Conservation (phyloP, 1,140 invertebrate genomes). For the Sminthurinus signatus region DNA sequence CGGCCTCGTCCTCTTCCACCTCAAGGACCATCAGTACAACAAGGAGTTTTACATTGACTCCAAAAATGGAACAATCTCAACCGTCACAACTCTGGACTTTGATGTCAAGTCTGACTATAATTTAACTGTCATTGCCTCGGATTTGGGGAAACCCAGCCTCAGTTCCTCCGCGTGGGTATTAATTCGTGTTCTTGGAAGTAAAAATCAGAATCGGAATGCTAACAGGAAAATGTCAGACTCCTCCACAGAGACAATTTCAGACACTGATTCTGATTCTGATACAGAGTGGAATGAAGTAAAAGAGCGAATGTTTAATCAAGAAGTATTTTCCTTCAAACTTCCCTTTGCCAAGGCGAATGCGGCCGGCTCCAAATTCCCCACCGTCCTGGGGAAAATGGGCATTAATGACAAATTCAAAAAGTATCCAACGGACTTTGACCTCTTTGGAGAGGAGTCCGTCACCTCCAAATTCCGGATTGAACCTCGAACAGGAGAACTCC, state of each 20-base stretch:
- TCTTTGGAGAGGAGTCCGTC: constrained; percentile 48
- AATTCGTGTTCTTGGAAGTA: constrained; percentile 56
- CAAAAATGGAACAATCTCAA: constrained; percentile 70
- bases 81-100: constrained; percentile 64
- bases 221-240: no score
- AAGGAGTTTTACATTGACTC: constrained; percentile 63
- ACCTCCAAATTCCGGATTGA: constrained; percentile 60
- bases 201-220: constrained; percentile 54
- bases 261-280: no score
- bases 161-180: constrained; percentile 66
- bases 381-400: constrained; percentile 63
- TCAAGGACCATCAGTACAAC: constrained; percentile 43
- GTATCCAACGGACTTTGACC: constrained; percentile 47
- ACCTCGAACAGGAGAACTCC: constrained; percentile 62
- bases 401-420: constrained; percentile 55
- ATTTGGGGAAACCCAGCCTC: constrained; percentile 70
- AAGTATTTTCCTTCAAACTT: constrained; percentile 46
- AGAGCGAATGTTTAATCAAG: constrained; percentile 34
- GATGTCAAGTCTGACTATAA: constrained; percentile 60
- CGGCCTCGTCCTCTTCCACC: constrained; percentile 65
- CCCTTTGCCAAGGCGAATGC: constrained; percentile 49
- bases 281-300: constrained; percentile 35
- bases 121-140: constrained; percentile 67
- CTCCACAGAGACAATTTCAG: no score
- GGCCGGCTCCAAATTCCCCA: constrained; percentile 57